A percentile compares a stretch with the other conserved stretches of the same genome.
Evolutionary conservation across 2,888 invertebrate genomes (phyloP).

Genomic region (Napeogenes inachia): DNA sequence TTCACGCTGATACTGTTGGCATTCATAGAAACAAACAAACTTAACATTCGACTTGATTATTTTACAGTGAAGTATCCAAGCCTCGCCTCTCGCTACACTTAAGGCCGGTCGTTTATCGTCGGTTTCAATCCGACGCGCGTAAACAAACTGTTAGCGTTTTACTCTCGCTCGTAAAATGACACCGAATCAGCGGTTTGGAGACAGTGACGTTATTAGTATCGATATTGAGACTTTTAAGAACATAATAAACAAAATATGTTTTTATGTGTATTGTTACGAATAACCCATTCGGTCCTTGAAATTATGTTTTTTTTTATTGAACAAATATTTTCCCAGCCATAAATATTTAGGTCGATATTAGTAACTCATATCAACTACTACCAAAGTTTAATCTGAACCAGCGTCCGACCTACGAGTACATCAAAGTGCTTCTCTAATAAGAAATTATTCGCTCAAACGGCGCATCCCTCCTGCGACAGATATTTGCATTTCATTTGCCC

Average conservation of each 20-base stretch:
- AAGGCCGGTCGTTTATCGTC: conserved; percentile 22
- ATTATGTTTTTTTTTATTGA: not conserved
- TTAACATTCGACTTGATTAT: too few species aligned
- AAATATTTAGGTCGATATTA: not conserved
- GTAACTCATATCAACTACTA: not conserved
- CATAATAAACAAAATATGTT: not conserved
- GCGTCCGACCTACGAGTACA: not conserved
- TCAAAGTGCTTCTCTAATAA: conserved; percentile 20
- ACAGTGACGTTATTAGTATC: conserved; percentile 1
- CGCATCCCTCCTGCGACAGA: conserved; percentile 44
- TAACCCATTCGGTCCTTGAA: too few species aligned
- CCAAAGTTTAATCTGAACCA: not conserved
- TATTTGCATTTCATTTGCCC: conserved; percentile 73
- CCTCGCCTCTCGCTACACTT: conserved; percentile 16
- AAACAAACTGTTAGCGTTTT: conserved; percentile 74
- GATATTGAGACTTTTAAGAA: conserved; percentile 1
- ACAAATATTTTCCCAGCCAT: too few species aligned
- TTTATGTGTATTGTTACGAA: not conserved
- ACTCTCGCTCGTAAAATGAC: conserved; percentile 67
- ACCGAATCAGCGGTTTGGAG: conserved; percentile 60
- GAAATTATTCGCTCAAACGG: conserved; percentile 28
- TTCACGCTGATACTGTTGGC: too few species aligned
- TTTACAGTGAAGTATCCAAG: conserved; percentile 3
- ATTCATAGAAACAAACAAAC: too few species aligned
- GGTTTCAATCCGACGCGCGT: conserved; percentile 47